phyloP scores from a whole-genome alignment of 2,888 invertebrate genomes.

The Bombylius major region DNA sequence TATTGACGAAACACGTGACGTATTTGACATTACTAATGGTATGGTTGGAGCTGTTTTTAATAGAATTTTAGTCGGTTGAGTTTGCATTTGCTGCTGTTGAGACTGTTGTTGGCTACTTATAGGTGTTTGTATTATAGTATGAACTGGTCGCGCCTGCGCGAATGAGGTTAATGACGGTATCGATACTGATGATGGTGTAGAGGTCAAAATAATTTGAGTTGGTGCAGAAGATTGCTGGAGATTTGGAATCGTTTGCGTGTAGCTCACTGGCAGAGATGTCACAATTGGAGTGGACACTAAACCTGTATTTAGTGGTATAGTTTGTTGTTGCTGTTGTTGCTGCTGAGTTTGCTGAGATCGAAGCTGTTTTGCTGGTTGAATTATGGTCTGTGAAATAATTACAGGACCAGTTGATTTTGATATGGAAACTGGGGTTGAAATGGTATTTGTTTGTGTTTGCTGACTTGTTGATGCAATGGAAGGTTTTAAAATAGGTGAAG shows the following conservation, averaged over 20 bases:
- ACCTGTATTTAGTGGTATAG: slow-evolving; percentile 2
- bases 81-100: slow-evolving; percentile 22
- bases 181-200: slow-evolving; percentile 18
- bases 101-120: slow-evolving; percentile 14
- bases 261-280: background rate
- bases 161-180: slow-evolving; percentile 32
- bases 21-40: slow-evolving; percentile 28
- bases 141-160: slow-evolving; percentile 24
- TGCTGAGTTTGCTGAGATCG: background rate
- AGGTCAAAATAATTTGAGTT: slow-evolving; percentile 30
- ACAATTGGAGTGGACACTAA: background rate
- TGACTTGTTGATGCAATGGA: slow-evolving; percentile 6
- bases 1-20: slow-evolving; percentile 13
- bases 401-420: slow-evolving; percentile 23
- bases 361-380: slow-evolving; percentile 31
- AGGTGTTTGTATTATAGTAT: slow-evolving; percentile 28
- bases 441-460: slow-evolving; percentile 11
- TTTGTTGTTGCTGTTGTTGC: background rate
- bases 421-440: slow-evolving; percentile 8
- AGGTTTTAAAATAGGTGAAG: slow-evolving; percentile 4
- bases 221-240: slow-evolving; percentile 22
- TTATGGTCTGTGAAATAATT: slow-evolving; percentile 35
- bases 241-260: slow-evolving; percentile 5
- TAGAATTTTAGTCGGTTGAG: slow-evolving; percentile 32
- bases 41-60: slow-evolving; percentile 35